phyloP scores from a whole-genome alignment of 2,888 invertebrate genomes.

The Taphrorychus bicolor region DNA sequence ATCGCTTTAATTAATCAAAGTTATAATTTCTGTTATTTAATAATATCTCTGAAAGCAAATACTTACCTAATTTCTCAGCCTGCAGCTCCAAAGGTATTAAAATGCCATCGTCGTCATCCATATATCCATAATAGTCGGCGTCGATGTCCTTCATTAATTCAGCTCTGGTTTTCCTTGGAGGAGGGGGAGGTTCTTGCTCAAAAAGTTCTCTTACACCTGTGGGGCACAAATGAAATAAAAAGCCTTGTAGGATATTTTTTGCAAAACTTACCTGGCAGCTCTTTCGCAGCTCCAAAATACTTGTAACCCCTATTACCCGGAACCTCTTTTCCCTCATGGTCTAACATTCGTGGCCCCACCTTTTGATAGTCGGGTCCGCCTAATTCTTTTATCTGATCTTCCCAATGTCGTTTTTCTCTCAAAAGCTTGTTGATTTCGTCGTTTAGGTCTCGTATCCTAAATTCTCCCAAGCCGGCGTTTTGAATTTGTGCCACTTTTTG shows the following conservation, averaged over 20 bases:
- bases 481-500: slow-evolving; percentile 99
- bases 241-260: background rate
- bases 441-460: slow-evolving; percentile 95
- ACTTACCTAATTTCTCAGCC: slow-evolving; percentile 76
- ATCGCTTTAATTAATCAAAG: slow-evolving; percentile 58
- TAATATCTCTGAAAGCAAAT: too few species aligned
- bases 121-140: slow-evolving; percentile 98
- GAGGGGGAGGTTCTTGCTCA: slow-evolving; percentile 92
- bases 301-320: slow-evolving; percentile 98
- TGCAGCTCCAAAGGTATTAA: slow-evolving; percentile 86
- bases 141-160: slow-evolving; percentile 98
- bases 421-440: slow-evolving; percentile 99
- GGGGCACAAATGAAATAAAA: slow-evolving; percentile 18
- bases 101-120: slow-evolving; percentile 98
- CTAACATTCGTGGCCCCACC: slow-evolving; percentile 91
- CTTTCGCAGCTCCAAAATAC: slow-evolving; percentile 98
- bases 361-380: slow-evolving; percentile 95
- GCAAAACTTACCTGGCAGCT: slow-evolving; percentile 80
- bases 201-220: slow-evolving; percentile 94
- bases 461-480: slow-evolving; percentile 99
- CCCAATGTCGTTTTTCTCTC: slow-evolving; percentile 97
- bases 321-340: slow-evolving; percentile 92
- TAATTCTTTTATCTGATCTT: slow-evolving; percentile 91
- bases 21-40: background rate
- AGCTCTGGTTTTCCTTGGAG: slow-evolving; percentile 89